These are phyloP conservation scores for Nemotelus pantherinus DNA, from an alignment of 2,888 invertebrate species.

Conservation along the genomic window DNA sequence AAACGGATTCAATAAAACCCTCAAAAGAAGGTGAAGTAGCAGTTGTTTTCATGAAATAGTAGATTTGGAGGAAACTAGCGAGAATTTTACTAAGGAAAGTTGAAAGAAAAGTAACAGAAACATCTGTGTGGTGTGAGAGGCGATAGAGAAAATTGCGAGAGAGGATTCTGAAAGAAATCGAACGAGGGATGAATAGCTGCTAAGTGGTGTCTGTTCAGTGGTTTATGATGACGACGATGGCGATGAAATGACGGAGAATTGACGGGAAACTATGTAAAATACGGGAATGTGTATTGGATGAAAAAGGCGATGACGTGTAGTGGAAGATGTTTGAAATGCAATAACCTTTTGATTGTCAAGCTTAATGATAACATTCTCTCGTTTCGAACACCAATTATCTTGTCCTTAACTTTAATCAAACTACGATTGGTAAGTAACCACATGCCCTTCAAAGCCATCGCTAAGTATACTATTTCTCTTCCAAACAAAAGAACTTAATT, in stretches of 20 bases:
- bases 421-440: too few relatives aligned
- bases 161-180: neutral
- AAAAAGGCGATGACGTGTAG: too few relatives aligned
- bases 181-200: neutral
- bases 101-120: conserved; percentile 28
- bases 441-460: too few relatives aligned
- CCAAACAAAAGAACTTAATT: too few relatives aligned
- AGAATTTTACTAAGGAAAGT: conserved; percentile 41
- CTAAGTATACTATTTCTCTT: too few relatives aligned
- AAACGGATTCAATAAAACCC: conserved; percentile 40
- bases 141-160: neutral
- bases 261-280: too few relatives aligned
- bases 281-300: too few relatives aligned
- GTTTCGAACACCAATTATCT: too few relatives aligned
- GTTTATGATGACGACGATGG: neutral
- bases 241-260: neutral
- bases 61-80: conserved; percentile 40
- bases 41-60: conserved; percentile 39
- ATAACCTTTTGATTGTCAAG: too few relatives aligned
- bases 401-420: too few relatives aligned
- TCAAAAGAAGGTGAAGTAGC: conserved; percentile 44
- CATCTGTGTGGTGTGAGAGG: conserved; percentile 33
- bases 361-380: too few relatives aligned
- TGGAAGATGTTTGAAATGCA: too few relatives aligned
- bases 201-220: neutral